phyloP scores from a whole-genome alignment of 2,797 vertebrate species.

The Dicrostonyx torquatus region DNA sequence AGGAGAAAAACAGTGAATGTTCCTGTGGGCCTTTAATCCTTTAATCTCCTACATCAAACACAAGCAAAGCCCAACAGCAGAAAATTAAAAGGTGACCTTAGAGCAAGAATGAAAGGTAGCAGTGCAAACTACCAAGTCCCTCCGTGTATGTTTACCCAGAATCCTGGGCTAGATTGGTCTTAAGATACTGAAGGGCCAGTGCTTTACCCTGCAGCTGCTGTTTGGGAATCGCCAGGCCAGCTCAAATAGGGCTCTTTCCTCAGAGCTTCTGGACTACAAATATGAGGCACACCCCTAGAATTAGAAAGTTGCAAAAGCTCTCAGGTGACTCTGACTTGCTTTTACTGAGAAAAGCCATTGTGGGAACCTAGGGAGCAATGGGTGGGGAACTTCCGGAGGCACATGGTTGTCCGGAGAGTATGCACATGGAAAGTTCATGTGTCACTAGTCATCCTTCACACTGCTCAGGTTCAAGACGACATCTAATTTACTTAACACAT shows the following conservation, averaged over 20 bases:
- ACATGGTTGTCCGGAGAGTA: background rate
- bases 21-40: background rate
- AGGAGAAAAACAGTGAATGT: background rate
- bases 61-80: background rate
- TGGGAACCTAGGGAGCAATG: background rate
- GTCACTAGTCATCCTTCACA: background rate
- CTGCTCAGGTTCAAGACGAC: background rate
- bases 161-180: background rate
- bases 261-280: background rate
- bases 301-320: background rate
- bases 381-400: accelerated
- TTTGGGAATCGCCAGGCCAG: no score
- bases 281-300: background rate
- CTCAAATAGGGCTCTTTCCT: background rate
- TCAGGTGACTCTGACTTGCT: background rate
- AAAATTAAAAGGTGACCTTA: background rate
- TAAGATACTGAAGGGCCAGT: background rate
- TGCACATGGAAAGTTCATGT: background rate
- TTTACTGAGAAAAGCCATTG: background rate
- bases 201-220: background rate
- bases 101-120: background rate
- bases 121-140: background rate
- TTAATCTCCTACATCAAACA: slow-evolving; percentile 3
- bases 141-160: background rate
- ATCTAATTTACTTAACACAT: background rate